A percentile compares a stretch with the other conserved stretches of the same genome.
Conservation (phyloP, 1,140 invertebrate genomes). For the Camponotus vicinus region DNA sequence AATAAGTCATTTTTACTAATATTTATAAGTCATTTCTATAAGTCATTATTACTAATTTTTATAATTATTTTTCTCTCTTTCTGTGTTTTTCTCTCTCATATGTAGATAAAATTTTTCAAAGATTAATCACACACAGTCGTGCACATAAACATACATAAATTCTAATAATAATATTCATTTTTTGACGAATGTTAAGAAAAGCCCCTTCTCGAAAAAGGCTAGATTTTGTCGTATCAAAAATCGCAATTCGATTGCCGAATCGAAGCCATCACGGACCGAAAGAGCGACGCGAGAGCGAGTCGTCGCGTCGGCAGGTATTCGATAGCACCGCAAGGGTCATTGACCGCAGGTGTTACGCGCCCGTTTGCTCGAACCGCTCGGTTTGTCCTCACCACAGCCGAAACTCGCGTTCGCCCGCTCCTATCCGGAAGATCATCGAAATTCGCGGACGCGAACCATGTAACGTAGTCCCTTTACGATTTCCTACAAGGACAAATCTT, state of each 20-base stretch:
- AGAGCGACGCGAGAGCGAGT: conserved; percentile 68
- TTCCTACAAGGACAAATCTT: not conserved
- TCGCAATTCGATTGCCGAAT: conserved; percentile 41
- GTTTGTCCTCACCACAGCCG: conserved; percentile 70
- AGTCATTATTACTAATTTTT: not conserved
- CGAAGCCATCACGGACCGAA: conserved; percentile 62
- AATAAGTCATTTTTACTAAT: not conserved
- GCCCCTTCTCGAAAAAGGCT: not conserved
- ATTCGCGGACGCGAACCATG: conserved; percentile 61
- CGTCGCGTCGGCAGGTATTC: conserved; percentile 82
- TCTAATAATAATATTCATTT: not conserved
- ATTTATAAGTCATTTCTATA: not conserved
- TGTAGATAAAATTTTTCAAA: not conserved
- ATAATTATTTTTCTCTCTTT: too few relatives aligned
- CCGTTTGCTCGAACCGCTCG: conserved; percentile 67
- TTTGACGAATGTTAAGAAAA: too few relatives aligned
- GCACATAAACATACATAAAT: not conserved
- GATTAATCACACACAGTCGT: not conserved
- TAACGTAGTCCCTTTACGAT: conserved; percentile 31
- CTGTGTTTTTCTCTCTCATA: not conserved
- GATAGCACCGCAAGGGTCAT: conserved; percentile 83
- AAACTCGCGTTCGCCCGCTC: conserved; percentile 73
- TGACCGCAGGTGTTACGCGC: conserved; percentile 84
- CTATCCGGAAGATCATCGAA: conserved; percentile 65
- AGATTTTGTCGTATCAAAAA: not conserved